A percentile compares a stretch with the other conserved stretches of the same genome.
Conservation (phyloP, 2,113 vertebrate genomes). For the Ammodramus savannarum region DNA sequence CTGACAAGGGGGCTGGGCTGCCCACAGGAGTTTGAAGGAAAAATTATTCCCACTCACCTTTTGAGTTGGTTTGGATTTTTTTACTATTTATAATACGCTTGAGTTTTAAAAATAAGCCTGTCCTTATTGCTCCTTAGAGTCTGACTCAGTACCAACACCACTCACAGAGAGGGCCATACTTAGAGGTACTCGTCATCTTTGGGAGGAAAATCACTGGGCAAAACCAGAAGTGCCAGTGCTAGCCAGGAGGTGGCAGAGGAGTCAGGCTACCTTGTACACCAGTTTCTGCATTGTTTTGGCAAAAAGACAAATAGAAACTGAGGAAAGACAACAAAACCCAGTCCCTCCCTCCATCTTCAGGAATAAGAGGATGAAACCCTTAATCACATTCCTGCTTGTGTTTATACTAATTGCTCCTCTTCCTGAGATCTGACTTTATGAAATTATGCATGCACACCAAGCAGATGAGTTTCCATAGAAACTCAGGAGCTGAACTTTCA, state of each 20-base stretch:
- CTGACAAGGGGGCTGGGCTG: not conserved
- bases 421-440: conserved; percentile 64
- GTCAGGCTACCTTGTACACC: not conserved
- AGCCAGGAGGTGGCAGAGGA: conserved; percentile 58
- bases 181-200: not conserved
- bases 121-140: not conserved
- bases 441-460: conserved; percentile 70
- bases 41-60: not conserved
- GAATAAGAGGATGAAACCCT: conserved; percentile 27
- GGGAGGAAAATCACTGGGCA: not conserved
- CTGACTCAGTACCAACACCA: not conserved
- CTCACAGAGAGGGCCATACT: not conserved
- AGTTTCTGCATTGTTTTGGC: not conserved
- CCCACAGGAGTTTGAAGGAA: not conserved
- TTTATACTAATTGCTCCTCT: conserved; percentile 65
- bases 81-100: not conserved
- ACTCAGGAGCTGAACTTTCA: conserved; percentile 71
- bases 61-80: not conserved
- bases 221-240: not conserved
- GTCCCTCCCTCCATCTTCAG: not conserved
- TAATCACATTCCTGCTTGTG: conserved; percentile 41
- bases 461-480: conserved; percentile 77
- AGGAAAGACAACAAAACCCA: not conserved
- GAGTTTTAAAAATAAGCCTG: conserved; percentile 1
- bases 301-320: not conserved